A percentile compares a stretch with the other conserved stretches of the same genome.
phyloP scores from a whole-genome alignment of 2,113 vertebrate species.

The Alectura lathami region DNA sequence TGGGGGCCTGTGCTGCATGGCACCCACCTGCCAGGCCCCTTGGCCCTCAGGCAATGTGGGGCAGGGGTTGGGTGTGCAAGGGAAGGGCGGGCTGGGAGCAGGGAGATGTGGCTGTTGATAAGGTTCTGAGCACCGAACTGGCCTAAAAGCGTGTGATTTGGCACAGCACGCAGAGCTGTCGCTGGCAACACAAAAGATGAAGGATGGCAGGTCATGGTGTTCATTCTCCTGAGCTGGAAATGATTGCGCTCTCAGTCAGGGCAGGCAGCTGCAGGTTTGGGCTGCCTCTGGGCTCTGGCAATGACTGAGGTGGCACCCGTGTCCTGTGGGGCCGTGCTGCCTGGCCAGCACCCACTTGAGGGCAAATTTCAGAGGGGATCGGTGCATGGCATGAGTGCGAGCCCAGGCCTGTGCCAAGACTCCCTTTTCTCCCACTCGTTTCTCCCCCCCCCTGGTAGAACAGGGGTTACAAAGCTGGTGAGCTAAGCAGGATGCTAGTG shows the following conservation, averaged over 20 bases:
- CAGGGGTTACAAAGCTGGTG: background rate
- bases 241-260: background rate
- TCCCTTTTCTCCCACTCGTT: background rate
- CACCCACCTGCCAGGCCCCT: background rate
- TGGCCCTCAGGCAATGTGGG: background rate
- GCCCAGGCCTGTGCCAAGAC: background rate
- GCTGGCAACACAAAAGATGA: background rate
- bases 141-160: background rate
- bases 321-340: no score
- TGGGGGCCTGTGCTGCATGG: background rate
- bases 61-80: no score
- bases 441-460: background rate
- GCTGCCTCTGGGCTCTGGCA: background rate
- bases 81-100: background rate
- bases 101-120: conserved; percentile 19
- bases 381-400: background rate
- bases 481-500: background rate
- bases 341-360: background rate
- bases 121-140: background rate
- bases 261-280: background rate
- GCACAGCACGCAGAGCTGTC: background rate
- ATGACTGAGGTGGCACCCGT: background rate
- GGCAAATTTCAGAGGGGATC: background rate
- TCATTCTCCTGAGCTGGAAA: background rate
- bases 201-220: background rate